phyloP scores from a whole-genome alignment of 1,140 invertebrate species.

The Caenorhabditis tropicalis region DNA sequence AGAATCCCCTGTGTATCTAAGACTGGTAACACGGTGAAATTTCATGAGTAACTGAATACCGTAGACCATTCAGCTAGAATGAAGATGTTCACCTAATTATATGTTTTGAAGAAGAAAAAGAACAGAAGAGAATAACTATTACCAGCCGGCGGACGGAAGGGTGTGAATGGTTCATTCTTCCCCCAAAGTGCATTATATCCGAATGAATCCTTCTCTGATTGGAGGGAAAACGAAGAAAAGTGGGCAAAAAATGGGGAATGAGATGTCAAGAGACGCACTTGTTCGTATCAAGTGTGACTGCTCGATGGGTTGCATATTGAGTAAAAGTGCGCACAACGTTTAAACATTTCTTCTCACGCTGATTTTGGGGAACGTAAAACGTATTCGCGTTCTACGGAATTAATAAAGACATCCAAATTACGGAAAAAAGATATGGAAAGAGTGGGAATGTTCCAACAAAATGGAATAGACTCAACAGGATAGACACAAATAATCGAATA shows the following conservation, averaged over 20 bases:
- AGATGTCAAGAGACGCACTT: constrained; percentile 38
- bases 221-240: background rate
- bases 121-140: constrained; percentile 5
- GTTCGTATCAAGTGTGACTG: constrained; percentile 42
- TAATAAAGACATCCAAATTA: background rate
- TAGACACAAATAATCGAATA: background rate
- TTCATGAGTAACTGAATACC: background rate
- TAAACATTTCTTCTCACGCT: background rate
- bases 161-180: background rate
- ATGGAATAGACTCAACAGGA: background rate
- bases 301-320: constrained; percentile 36
- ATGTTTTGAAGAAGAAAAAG: constrained; percentile 20
- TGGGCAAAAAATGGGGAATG: background rate
- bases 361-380: constrained; percentile 30
- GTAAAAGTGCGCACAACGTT: background rate
- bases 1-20: too few relatives aligned
- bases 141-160: constrained; percentile 12
- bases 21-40: background rate
- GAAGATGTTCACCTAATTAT: background rate
- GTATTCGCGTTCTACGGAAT: background rate
- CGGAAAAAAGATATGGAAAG: background rate
- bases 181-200: constrained; percentile 30
- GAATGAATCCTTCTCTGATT: constrained; percentile 33
- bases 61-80: background rate
- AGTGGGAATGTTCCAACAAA: background rate